Evolutionary conservation across 2,113 vertebrate species (phyloP).

Genomic region (rat (Rattus norvegicus)): GRCr8 NC_086035.1:8780001-8780500

Average conservation of each 20-base stretch:
- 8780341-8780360: not conserved
- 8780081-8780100: not conserved
- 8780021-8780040: constrained; percentile 61
- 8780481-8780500: constrained; percentile 1
- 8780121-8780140: not conserved
- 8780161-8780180: not conserved
- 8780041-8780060: not conserved
- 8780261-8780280: not conserved
- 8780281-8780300: not conserved
- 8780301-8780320: constrained; percentile 3
- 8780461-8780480: not conserved
- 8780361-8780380: not conserved
- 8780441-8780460: constrained; percentile 4
- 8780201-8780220: not conserved
- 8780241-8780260: not conserved
- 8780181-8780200: not conserved
- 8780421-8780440: not conserved
- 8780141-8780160: not conserved
- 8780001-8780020: constrained; percentile 27
- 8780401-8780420: not conserved
- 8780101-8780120: not conserved
- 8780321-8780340: constrained; percentile 5
- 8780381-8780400: not conserved
- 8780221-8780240: not conserved
- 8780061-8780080: not conserved